phyloP scores from a whole-genome alignment of 2,888 invertebrate species.

The Teinopalpus imperialis region DNA sequence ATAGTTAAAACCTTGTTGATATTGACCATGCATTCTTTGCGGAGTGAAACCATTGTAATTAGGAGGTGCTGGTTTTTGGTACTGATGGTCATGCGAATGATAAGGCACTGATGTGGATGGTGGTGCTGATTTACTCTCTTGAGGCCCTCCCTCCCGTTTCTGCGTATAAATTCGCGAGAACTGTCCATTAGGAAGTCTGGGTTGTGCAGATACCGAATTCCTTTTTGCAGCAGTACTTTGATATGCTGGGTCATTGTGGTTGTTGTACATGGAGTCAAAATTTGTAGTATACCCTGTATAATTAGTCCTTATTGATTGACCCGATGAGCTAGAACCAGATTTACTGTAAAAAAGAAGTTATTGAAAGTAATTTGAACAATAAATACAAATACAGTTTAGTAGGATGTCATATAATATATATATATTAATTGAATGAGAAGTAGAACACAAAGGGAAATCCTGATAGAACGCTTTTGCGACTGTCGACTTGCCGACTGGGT shows the following conservation, averaged over 20 bases:
- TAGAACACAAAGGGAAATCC: no score
- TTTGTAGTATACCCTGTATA: conserved; percentile 73
- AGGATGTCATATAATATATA: no score
- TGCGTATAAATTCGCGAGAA: conserved; percentile 56
- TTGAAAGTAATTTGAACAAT: no score
- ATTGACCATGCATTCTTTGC: conserved; percentile 63
- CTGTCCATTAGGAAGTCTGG: conserved; percentile 64
- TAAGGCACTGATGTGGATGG: conserved; percentile 58
- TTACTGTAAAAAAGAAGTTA: conserved; percentile 56
- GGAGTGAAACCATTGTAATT: conserved; percentile 67
- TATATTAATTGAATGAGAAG: no score
- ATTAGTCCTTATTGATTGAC: conserved; percentile 72
- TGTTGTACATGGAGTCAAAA: conserved; percentile 72
- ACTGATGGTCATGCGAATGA: conserved; percentile 72
- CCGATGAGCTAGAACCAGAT: conserved; percentile 76
- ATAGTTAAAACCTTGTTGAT: conserved; percentile 66
- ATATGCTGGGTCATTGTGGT: conserved; percentile 60
- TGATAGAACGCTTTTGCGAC: no score
- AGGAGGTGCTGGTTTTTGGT: conserved; percentile 60
- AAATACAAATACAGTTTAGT: no score
- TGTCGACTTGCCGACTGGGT: no score
- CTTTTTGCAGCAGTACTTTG: conserved; percentile 63
- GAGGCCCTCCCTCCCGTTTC: conserved; percentile 58
- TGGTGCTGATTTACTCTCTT: conserved; percentile 48
- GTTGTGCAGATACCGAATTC: conserved; percentile 60